These are phyloP conservation scores for Natator depressus DNA, from an alignment of 2,113 vertebrate species.

Conservation along the genomic window DNA sequence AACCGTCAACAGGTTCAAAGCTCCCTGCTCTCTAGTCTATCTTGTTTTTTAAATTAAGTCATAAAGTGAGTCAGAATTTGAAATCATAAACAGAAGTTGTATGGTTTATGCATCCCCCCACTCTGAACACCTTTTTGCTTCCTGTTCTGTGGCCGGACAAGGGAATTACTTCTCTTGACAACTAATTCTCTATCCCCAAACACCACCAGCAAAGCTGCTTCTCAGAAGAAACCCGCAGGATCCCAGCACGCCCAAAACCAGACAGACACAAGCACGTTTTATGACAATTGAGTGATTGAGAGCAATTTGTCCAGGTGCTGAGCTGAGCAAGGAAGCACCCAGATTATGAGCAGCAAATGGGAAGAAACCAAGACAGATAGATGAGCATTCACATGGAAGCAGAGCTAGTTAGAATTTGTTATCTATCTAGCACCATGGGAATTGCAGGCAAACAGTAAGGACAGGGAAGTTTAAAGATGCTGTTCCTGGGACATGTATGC, in stretches of 20 bases:
- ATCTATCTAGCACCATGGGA: fast-evolving
- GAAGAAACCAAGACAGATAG: fast-evolving
- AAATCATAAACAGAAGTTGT: not conserved
- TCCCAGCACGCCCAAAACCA: not conserved
- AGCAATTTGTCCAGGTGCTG: not conserved
- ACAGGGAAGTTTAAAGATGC: not conserved
- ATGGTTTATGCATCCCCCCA: not conserved
- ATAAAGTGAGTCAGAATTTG: not conserved
- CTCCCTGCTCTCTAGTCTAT: not conserved
- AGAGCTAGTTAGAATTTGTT: not conserved
- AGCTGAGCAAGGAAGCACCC: not conserved
- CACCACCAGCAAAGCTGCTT: not conserved
- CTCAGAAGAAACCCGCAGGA: not conserved
- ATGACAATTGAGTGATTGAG: not conserved
- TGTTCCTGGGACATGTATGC: not conserved
- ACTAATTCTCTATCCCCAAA: not conserved
- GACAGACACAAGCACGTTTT: not conserved
- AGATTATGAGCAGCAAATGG: not conserved
- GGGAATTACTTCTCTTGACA: not conserved
- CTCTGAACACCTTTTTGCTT: not conserved
- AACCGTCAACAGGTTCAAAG: not conserved
- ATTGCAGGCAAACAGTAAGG: not conserved
- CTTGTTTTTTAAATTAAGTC: not conserved
- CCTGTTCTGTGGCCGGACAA: not conserved
- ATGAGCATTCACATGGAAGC: not conserved